Base-by-base conservation (phyloP, 1,140 invertebrate genomes). In the Drosophila funebris region DNA sequence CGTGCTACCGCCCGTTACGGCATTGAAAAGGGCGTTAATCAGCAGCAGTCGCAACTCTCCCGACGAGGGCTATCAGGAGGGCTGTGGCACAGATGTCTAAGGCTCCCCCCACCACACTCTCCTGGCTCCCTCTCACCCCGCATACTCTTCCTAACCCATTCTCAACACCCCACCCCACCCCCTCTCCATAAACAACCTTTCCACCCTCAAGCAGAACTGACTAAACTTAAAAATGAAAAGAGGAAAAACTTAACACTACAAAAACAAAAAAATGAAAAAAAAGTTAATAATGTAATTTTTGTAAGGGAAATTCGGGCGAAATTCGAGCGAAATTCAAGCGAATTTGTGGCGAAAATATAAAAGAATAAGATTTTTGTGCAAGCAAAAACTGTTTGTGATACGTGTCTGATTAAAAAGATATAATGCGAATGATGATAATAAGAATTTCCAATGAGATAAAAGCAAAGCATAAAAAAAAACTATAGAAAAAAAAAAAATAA, bases 21-120 rank as follows among this genome's bases (percentile, higher is more conserved):
- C 93, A 73, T 93, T 95, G 20, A 97, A 97, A 89, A 95, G 96
- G 52, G 96, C 95, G 8, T 93, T 96, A 1, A 95, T 94, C 68
- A 95, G 95, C 74, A 95, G 94, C 71, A 96, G 95, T 68, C 94
- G 96, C 80, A 97, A 96, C 91, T 96, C 96, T 1, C 96, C 96
- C 13, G 97, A 98, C 85, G 97, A 98, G 91, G 96, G 96, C 13
- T 98, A 97, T 84, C 97, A 97, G 90, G 97, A 98, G 92, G 96
- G 96, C 67, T 97, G 96, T 91, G 97, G 96, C 39, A 97, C 97
- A 16, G 97, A 98, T 92, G 97, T 98, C 89, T 98, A 92, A 90
- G 77, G 43, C 60, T 3, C 18, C 20, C 64, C 24, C 20, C 16
- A 29, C 24, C 16, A 13, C 22, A 13, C 33, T 46, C 44, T 13